Conservation (phyloP, 1,140 invertebrate genomes). For the Pararge aegeria region DNA sequence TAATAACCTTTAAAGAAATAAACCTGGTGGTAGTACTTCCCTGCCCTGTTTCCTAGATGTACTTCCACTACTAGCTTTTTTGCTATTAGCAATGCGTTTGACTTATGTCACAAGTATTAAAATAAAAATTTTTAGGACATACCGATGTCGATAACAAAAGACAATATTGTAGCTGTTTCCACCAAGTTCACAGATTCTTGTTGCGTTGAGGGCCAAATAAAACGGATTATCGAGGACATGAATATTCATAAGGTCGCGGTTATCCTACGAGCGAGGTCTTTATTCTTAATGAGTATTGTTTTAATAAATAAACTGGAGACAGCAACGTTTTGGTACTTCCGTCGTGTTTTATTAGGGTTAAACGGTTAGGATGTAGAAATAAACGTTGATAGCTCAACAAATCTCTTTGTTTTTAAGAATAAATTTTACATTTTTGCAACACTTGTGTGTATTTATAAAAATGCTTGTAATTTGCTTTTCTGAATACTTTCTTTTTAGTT, state of each 20-base stretch:
- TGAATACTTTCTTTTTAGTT: too few species aligned
- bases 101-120: too few species aligned
- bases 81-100: too few species aligned
- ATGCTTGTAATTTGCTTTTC: too few species aligned
- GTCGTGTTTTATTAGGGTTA: background rate
- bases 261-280: constrained; percentile 7
- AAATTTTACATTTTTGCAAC: too few species aligned
- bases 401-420: background rate
- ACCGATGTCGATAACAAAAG: background rate
- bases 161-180: background rate
- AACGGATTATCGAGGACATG: constrained; percentile 16
- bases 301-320: constrained; percentile 2
- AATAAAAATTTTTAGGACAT: too few species aligned
- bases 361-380: background rate
- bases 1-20: too few species aligned
- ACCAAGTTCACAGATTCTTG: background rate
- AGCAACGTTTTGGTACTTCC: background rate
- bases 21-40: too few species aligned
- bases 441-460: too few species aligned
- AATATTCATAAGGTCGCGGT: constrained; percentile 13
- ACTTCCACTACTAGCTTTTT: too few species aligned
- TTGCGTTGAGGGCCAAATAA: constrained; percentile 2
- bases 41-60: too few species aligned
- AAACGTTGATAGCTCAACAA: background rate
- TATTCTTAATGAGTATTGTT: constrained; percentile 4